phyloP scores from a whole-genome alignment of 2,888 invertebrate species.

The Cantharis rustica region DNA sequence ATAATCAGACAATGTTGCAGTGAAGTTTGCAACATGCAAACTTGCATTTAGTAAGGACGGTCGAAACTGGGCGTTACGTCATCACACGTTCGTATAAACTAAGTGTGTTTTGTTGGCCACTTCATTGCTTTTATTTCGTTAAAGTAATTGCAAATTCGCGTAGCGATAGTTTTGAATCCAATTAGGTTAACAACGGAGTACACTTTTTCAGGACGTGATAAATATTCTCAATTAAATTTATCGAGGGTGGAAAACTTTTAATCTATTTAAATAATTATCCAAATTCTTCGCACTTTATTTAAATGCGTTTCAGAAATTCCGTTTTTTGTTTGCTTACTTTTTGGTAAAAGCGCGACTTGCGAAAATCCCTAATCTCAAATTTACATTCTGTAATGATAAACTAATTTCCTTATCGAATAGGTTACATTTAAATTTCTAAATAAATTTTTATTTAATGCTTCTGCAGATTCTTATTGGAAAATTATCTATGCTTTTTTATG shows the following conservation, averaged over 20 bases:
- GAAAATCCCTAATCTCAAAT: neutral
- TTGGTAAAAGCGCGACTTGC: neutral
- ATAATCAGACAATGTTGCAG: neutral
- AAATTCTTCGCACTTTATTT: slow-evolving; percentile 22
- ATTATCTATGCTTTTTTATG: neutral
- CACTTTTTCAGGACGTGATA: slow-evolving; percentile 14
- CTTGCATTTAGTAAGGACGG: no score
- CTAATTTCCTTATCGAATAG: neutral
- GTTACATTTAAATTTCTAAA: neutral
- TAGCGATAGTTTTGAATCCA: neutral
- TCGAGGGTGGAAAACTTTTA: slow-evolving; percentile 6
- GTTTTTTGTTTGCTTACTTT: slow-evolving; percentile 12
- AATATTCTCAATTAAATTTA: slow-evolving; percentile 26
- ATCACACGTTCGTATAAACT: no score
- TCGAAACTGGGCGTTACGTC: no score
- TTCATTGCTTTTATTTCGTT: neutral
- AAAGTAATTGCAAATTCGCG: neutral
- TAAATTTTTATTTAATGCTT: neutral
- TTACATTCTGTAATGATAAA: neutral
- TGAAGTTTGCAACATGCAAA: no score
- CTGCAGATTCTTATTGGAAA: neutral
- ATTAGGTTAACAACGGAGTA: neutral
- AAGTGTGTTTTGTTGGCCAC: no score
- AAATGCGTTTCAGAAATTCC: slow-evolving; percentile 13
- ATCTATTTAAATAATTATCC: slow-evolving; percentile 20